Evolutionary conservation across 1,140 invertebrate genomes (phyloP).

Genomic region (Delia radicum): DNA sequence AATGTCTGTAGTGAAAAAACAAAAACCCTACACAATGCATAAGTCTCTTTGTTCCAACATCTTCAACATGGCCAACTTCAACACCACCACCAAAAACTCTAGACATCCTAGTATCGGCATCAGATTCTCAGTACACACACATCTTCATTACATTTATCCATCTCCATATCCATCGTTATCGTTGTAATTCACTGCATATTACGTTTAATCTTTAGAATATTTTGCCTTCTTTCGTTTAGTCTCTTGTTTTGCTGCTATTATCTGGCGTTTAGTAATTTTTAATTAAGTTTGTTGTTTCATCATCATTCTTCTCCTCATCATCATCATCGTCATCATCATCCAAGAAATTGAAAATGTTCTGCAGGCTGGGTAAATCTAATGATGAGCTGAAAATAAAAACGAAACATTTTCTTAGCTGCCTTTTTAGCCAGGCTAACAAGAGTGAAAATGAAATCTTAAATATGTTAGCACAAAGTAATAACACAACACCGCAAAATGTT

Average conservation of each 20-base stretch:
- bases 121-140: too few species aligned
- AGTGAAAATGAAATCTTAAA: neutral
- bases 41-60: too few species aligned
- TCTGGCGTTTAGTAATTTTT: constrained; percentile 36
- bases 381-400: neutral
- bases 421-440: neutral
- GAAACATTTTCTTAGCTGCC: neutral
- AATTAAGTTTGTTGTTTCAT: constrained; percentile 34
- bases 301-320: neutral
- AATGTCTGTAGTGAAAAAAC: too few species aligned
- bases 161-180: constrained; percentile 23
- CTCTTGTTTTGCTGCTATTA: constrained; percentile 29
- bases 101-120: too few species aligned
- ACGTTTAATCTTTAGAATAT: constrained; percentile 10
- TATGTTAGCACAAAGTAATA: too few species aligned
- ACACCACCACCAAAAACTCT: too few species aligned
- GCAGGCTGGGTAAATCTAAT: neutral
- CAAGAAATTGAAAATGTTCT: neutral
- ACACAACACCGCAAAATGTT: too few species aligned
- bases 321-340: too few species aligned
- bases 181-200: constrained; percentile 12
- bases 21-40: too few species aligned
- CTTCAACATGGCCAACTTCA: too few species aligned
- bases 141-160: constrained; percentile 11
- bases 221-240: neutral